Conservation (phyloP, 2,113 vertebrate species). For the Forbesichthys papilliferus region DNA sequence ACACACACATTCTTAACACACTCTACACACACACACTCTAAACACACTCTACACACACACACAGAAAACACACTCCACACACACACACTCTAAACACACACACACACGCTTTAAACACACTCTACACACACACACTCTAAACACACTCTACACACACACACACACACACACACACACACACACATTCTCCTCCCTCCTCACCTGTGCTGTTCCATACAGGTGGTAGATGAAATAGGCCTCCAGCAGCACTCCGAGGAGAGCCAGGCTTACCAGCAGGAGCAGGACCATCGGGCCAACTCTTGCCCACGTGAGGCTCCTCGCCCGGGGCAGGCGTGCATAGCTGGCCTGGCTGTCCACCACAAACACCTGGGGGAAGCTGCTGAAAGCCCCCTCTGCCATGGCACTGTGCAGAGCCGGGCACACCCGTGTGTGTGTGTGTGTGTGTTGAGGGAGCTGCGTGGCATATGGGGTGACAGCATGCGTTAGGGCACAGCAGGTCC, state of each 20-base stretch:
- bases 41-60: not conserved
- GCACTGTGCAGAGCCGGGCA: slow-evolving; percentile 1
- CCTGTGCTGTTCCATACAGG: slow-evolving; percentile 53
- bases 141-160: slow-evolving; percentile 23
- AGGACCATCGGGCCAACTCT: slow-evolving; percentile 25
- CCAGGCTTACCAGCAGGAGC: slow-evolving; percentile 46
- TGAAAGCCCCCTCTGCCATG: slow-evolving; percentile 54
- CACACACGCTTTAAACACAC: slow-evolving; percentile 13
- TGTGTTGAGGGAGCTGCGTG: too few species aligned
- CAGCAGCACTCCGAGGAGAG: slow-evolving; percentile 53
- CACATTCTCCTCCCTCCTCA: slow-evolving; percentile 34
- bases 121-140: not conserved
- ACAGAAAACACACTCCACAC: not conserved
- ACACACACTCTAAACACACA: not conserved
- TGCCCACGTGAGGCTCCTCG: slow-evolving; percentile 22
- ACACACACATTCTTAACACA: not conserved
- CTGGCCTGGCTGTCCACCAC: slow-evolving; percentile 65
- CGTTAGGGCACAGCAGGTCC: too few species aligned
- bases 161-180: slow-evolving; percentile 10
- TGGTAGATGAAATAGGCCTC: slow-evolving; percentile 64
- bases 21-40: not conserved
- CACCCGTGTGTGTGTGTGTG: not conserved
- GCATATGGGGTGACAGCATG: too few species aligned
- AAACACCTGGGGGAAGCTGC: slow-evolving; percentile 63
- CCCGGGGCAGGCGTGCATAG: slow-evolving; percentile 2